Conservation (phyloP, 2,797 vertebrate genomes). For the Hephaestus fuliginosus region DNA sequence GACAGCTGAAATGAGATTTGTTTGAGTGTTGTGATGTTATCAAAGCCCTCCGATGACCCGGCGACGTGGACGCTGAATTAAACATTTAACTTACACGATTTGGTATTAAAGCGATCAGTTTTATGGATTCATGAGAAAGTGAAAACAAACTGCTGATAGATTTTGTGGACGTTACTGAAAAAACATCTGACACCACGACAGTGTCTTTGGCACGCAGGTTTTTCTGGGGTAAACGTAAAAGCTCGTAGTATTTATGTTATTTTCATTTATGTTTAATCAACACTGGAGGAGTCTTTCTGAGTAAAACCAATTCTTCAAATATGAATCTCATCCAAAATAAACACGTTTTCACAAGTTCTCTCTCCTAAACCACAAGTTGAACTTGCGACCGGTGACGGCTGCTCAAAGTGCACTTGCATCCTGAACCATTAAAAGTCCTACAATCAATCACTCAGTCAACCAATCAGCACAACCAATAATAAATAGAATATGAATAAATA, state of each 20-base stretch:
- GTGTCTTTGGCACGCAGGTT: conserved; percentile 80
- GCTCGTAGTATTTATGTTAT: background rate
- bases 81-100: background rate
- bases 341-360: conserved; percentile 18
- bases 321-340: conserved; percentile 29
- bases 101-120: background rate
- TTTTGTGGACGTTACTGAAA: background rate
- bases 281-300: background rate
- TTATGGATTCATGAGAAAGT: background rate
- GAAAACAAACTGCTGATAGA: conserved; percentile 12
- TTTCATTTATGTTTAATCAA: background rate
- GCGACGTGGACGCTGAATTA: background rate
- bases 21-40: background rate
- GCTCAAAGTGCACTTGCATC: conserved; percentile 76
- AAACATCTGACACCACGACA: conserved; percentile 50
- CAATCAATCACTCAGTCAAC: conserved; percentile 65
- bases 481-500: conserved; percentile 87
- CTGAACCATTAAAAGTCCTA: conserved; percentile 56
- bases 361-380: conserved; percentile 1
- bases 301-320: background rate
- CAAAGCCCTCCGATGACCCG: background rate
- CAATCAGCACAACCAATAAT: conserved; percentile 83
- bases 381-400: conserved; percentile 34
- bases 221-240: conserved; percentile 48
- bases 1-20: background rate